Evolutionary conservation across 2,888 invertebrate genomes (phyloP), one percentile per base, ranked within the genome.

Genomic region (Eurytoma californica): DNA sequence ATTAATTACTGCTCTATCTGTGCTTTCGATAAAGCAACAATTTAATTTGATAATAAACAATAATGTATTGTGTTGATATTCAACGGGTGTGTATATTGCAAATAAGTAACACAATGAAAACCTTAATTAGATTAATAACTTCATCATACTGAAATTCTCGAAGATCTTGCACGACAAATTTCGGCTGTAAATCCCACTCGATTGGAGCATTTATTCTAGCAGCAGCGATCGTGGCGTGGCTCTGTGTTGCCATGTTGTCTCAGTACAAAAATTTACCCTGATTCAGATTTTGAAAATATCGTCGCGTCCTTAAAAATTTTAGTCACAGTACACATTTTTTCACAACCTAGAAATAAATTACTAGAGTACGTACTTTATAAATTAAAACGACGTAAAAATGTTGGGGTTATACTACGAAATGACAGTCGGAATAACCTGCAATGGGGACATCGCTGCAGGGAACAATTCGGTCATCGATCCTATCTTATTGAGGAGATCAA

Each of bases 111-210:
- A 7, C 39, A 61, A 63, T 18, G n/a, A 12, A 47, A 74, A 89
- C 89, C 86, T 88, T 88, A 80, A 89, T 85, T 30, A 89, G 79
- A 72, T 82, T 84, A 39, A 86, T 58, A 49, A 82, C 86, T 77
- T 87, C 87, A 12, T 85, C 84, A 77, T 87, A 87, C 63, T 86
- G 85, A 18, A 77, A 65, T 72, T 86, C 86, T 30, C 82, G 81
- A 3, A 88, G 80, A 81, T 89, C 88, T n/a, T 84, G 76, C 61
- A 89, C 87, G 63, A 77, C 83, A 63, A 84, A 87, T 66, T 77
- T 83, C 20, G 81, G 39, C 3, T 84, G 80, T 3, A 83, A 80
- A 20, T 80, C 80, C 89, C 89, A 89, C 16, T 73, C 67, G 3
- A 89, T 77, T 2, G 89, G 86, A 1, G 83, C 83, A 5, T 70